These are phyloP conservation scores for Cylas formicarius DNA, from an alignment of 1,140 invertebrate genomes.

Conservation along the genomic window DNA sequence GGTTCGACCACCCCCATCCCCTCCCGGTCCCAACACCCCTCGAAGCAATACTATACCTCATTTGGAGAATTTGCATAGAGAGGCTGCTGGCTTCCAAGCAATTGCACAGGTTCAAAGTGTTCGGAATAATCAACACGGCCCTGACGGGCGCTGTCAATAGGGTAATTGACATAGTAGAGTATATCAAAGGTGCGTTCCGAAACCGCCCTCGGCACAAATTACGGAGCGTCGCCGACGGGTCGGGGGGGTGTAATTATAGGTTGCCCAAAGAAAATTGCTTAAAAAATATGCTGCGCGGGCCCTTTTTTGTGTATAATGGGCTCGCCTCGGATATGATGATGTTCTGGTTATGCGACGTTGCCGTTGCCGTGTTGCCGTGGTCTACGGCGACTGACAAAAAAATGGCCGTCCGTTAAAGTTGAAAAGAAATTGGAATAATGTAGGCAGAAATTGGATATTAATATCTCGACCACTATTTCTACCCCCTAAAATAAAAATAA, in stretches of 20 bases:
- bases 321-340: constrained; percentile 14
- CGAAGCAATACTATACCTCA: constrained; percentile 16
- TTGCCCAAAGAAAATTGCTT: constrained; percentile 40
- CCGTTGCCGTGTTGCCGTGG: no score
- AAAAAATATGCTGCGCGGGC: constrained; percentile 37
- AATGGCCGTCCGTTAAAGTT: no score
- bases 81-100: constrained; percentile 11
- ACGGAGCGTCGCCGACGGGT: constrained; percentile 29
- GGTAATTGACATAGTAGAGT: constrained; percentile 38
- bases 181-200: constrained; percentile 41
- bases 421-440: no score
- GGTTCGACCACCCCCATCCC: constrained; percentile 4
- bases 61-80: constrained; percentile 23
- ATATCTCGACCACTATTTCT: no score
- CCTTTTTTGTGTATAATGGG: constrained; percentile 19
- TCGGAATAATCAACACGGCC: constrained; percentile 25
- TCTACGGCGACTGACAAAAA: no score
- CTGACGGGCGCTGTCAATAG: constrained; percentile 26
- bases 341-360: constrained; percentile 19
- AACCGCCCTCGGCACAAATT: constrained; percentile 34
- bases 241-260: constrained; percentile 42
- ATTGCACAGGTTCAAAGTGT: constrained; percentile 22
- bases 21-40: constrained; percentile 9
- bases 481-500: no score
- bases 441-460: no score